Percentiles rank a stretch among this genome's conserved stretches.
phyloP scores from a whole-genome alignment of 53 echinoderm and acorn worm genomes.

The Paracentrotus lividus region DNA sequence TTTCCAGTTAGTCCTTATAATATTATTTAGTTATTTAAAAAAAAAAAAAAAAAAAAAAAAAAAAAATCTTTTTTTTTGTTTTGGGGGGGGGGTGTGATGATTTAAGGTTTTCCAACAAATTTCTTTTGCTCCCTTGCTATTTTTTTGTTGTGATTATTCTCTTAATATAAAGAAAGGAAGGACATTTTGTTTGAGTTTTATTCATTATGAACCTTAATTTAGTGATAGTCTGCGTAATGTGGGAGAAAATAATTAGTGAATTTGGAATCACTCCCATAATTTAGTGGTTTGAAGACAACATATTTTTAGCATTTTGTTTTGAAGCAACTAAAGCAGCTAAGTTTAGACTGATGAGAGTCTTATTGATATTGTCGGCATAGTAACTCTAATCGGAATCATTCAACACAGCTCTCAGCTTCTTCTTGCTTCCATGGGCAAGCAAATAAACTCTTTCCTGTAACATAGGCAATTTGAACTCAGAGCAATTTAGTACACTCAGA shows the following conservation, averaged over 20 bases:
- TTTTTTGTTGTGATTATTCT: too few species aligned
- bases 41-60: neutral
- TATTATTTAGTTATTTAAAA: neutral
- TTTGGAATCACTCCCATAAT: constrained; percentile 5
- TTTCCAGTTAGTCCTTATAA: neutral
- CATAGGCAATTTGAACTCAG: constrained; percentile 2
- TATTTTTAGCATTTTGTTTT: neutral
- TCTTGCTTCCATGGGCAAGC: constrained; percentile 19
- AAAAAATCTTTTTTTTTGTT: neutral
- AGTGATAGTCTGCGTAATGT: neutral
- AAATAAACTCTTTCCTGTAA: constrained; percentile 62
- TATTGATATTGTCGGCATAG: constrained; percentile 51
- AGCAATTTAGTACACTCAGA: constrained; percentile 26
- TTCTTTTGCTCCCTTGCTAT: too few species aligned
- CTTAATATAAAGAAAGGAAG: too few species aligned
- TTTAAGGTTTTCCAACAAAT: too few species aligned
- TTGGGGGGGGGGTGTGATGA: neutral
- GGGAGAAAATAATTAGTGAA: neutral
- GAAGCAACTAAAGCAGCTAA: neutral
- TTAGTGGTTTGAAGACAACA: neutral
- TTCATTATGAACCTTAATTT: too few species aligned
- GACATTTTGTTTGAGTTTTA: too few species aligned
- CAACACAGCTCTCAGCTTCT: constrained; percentile 36
- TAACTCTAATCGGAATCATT: constrained; percentile 58
- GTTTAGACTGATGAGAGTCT: constrained; percentile 16